Evolutionary conservation across 2,888 invertebrate species (phyloP), one percentile per base, ranked within the genome.

Genomic region (Apodemia duryi): DNA sequence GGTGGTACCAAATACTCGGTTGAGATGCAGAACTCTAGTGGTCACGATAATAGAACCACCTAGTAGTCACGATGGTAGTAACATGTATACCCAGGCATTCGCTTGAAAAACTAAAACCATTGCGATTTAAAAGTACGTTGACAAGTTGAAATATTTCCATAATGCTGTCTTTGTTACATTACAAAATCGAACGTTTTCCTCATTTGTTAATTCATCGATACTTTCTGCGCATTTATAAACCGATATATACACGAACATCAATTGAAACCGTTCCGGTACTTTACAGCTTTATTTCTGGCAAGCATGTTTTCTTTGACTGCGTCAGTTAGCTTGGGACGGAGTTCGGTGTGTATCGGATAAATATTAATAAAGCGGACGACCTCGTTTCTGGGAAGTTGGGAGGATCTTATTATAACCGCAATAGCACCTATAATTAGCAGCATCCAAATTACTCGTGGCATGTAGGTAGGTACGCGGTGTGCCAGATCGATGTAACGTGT

Each of bases 351-450:
- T 91, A 91, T 91, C 86, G 91, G 88, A 91, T 90, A 90, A 91
- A 91, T 91, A 91, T 91, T 91, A 91, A 91, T 91, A 91, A 91
- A 91, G 83, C 89, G 79, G 80, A 78, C 85, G 90, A 89, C 91
- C 91, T 88, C 91, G 86, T 86, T 91, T 91, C 91, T 88, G 86
- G 87, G 91, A 91, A 91, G 89, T 88, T 85, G 85, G 85, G 88
- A 87, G 85, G 85, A 90, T 91, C 91, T 91, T 91, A 91, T 91
- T 90, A 89, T 91, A 91, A 91, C 91, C 91, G 91, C 91, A 90
- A 91, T 88, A 90, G 86, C 88, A 85, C 88, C 91, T 91, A 91
- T 91, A 91, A 91, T 91, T 91, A 91, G 91, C 86, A 84, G 77
- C 87, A 86, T 86, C 84, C 83, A 86, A 88, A 89, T 91, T 89